Conservation (phyloP, 2,113 vertebrate species). For the Odobenus rosmarus region DNA sequence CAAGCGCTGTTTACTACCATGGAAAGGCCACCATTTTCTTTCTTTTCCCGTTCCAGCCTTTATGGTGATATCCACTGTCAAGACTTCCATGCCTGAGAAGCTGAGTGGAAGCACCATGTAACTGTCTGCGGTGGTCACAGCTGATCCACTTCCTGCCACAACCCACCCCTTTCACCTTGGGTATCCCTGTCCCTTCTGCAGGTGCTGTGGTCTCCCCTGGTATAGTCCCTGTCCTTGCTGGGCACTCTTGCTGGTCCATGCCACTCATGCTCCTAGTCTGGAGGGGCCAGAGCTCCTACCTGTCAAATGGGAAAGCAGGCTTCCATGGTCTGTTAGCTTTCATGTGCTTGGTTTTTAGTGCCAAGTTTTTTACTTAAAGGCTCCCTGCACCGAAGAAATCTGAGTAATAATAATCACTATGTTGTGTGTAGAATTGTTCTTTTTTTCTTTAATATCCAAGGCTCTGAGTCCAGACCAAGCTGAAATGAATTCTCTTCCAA, state of each 20-base stretch:
- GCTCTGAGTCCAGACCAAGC: neutral
- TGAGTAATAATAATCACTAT: neutral
- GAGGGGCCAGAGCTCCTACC: neutral
- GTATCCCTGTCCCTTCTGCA: neutral
- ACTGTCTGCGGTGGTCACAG: neutral
- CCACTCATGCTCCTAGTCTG: neutral
- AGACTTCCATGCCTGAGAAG: neutral
- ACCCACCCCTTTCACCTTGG: neutral
- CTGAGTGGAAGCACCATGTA: neutral
- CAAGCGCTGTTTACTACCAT: neutral
- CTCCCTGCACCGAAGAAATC: neutral
- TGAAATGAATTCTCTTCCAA: neutral
- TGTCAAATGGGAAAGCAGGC: neutral
- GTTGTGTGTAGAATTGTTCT: neutral
- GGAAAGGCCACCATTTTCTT: neutral
- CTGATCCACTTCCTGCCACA: neutral
- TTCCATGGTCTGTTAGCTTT: neutral
- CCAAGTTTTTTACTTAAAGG: neutral
- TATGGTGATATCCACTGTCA: neutral
- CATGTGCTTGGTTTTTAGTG: neutral
- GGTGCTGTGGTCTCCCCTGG: neutral
- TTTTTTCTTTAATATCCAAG: neutral
- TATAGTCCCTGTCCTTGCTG: neutral
- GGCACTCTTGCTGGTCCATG: neutral
- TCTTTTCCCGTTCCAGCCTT: neutral